phyloP scores from a whole-genome alignment of 2,888 invertebrate genomes.

The Synanthedon myopaeformis region DNA sequence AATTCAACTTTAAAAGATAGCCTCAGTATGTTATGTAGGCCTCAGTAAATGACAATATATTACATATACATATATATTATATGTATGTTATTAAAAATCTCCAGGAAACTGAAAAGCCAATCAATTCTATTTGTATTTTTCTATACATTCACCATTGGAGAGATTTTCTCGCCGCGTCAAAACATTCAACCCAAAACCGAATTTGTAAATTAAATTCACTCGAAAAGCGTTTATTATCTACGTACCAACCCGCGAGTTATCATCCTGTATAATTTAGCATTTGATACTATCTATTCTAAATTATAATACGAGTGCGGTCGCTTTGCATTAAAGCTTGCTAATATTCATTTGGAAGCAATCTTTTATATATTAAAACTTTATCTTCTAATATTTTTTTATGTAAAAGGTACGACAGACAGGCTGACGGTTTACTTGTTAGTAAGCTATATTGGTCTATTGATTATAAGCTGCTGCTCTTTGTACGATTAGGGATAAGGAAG shows the following conservation, averaged over 20 bases:
- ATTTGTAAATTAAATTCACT: slow-evolving; percentile 20
- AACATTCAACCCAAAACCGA: slow-evolving; percentile 5
- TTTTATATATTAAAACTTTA: background rate
- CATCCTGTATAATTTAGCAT: slow-evolving; percentile 26
- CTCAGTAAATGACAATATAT: no score
- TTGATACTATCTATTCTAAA: slow-evolving; percentile 24
- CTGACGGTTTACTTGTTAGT: no score
- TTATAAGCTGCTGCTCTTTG: no score
- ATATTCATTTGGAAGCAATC: slow-evolving; percentile 14
- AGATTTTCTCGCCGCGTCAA: slow-evolving; percentile 23
- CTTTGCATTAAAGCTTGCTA: slow-evolving; percentile 4
- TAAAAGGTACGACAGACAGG: no score
- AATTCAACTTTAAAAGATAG: no score
- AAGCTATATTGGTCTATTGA: no score
- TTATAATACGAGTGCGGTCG: slow-evolving; percentile 1
- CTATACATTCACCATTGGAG: slow-evolving; percentile 30
- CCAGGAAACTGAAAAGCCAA: slow-evolving; percentile 20
- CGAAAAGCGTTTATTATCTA: slow-evolving; percentile 29
- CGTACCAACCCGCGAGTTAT: slow-evolving; percentile 20
- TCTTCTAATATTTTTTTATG: background rate
- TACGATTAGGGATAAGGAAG: no score
- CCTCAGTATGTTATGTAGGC: no score
- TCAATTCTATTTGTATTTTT: slow-evolving; percentile 47
- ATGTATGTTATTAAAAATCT: no score
- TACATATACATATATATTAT: no score